Percentiles rank a stretch among this genome's conserved stretches.
phyloP scores from a whole-genome alignment of 2,888 invertebrate genomes.

The Salticus scenicus region DNA sequence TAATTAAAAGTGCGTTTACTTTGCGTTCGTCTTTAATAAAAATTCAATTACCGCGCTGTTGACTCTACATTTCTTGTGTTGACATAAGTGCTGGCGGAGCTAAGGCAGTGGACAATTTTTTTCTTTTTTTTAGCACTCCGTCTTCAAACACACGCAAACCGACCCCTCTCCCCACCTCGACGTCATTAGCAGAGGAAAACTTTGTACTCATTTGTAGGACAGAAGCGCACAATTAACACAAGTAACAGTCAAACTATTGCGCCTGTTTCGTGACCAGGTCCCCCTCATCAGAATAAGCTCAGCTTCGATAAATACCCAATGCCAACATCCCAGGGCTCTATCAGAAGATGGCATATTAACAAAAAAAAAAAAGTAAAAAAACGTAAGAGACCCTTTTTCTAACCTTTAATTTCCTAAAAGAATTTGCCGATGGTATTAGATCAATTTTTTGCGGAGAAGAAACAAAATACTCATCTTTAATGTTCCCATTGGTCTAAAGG shows the following conservation, averaged over 20 bases:
- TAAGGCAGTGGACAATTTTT: slow-evolving; percentile 66
- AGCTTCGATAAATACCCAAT: slow-evolving; percentile 68
- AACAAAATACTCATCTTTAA: slow-evolving; percentile 59
- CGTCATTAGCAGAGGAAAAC: slow-evolving; percentile 68
- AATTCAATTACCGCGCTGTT: slow-evolving; percentile 70
- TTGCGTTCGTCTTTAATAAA: slow-evolving; percentile 70
- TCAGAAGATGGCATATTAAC: slow-evolving; percentile 16
- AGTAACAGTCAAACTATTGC: slow-evolving; percentile 67
- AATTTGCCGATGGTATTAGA: slow-evolving; percentile 64
- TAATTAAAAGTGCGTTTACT: slow-evolving; percentile 70
- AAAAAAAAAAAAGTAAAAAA: slow-evolving; percentile 30
- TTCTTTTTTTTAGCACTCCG: slow-evolving; percentile 63
- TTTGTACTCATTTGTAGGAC: slow-evolving; percentile 69
- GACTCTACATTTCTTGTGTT: slow-evolving; percentile 70
- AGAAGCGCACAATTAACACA: slow-evolving; percentile 65
- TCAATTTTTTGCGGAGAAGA: slow-evolving; percentile 37
- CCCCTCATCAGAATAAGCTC: slow-evolving; percentile 44
- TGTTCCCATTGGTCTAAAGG: slow-evolving; percentile 63
- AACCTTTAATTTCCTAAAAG: slow-evolving; percentile 58
- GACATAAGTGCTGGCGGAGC: slow-evolving; percentile 68
- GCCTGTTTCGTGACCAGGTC: slow-evolving; percentile 28
- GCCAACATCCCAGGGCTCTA: slow-evolving; percentile 64
- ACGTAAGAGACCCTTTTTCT: slow-evolving; percentile 32
- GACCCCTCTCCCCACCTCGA: slow-evolving; percentile 32
- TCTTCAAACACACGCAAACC: slow-evolving; percentile 65